Evolutionary conservation across 1,140 invertebrate genomes (phyloP).

Genomic region (Dryas iulia): DNA sequence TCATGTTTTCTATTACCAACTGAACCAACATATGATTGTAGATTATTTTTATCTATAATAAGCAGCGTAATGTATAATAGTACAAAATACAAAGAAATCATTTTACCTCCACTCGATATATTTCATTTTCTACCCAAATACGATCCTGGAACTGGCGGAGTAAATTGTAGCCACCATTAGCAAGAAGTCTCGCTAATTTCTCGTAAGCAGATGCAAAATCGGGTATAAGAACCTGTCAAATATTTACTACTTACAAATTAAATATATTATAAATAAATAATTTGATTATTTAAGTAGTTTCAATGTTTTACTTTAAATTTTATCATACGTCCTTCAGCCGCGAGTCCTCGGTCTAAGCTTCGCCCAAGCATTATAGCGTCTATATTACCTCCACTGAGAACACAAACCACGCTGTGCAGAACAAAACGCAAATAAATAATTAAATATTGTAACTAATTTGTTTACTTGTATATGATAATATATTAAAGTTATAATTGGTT

Average conservation of each 20-base stretch:
- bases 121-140: slow-evolving; percentile 56
- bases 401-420: slow-evolving; percentile 82
- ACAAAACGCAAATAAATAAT: not conserved
- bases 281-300: not conserved
- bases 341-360: slow-evolving; percentile 86
- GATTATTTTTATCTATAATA: too few relatives aligned
- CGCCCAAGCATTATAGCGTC: slow-evolving; percentile 85
- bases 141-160: slow-evolving; percentile 48
- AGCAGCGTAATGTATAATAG: too few relatives aligned
- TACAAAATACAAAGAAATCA: too few relatives aligned
- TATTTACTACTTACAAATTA: not conserved
- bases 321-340: slow-evolving; percentile 85
- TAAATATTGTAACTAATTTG: not conserved
- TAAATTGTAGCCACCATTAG: slow-evolving; percentile 49
- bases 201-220: slow-evolving; percentile 36
- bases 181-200: slow-evolving; percentile 46
- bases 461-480: too few relatives aligned
- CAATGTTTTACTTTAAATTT: slow-evolving; percentile 82
- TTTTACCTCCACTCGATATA: slow-evolving; percentile 54
- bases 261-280: too few relatives aligned
- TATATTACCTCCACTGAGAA: slow-evolving; percentile 87
- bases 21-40: too few relatives aligned
- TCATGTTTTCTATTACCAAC: too few relatives aligned
- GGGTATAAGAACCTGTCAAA: slow-evolving; percentile 47
- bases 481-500: too few relatives aligned